Conservation (phyloP, 2,113 vertebrate species). For the Carettochelys insculpta region DNA sequence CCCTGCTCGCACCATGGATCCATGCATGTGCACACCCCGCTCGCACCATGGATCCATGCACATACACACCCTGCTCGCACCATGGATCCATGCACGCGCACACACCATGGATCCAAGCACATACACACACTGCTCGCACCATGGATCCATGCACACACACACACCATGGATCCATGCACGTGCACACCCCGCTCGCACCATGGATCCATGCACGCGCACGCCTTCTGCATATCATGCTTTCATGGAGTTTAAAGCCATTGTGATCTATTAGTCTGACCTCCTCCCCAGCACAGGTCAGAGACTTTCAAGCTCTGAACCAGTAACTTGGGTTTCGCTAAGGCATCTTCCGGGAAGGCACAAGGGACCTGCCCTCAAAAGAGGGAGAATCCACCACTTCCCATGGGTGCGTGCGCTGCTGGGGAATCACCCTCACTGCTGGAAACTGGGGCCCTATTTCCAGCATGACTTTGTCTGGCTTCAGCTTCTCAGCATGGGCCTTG, state of each 20-base stretch:
- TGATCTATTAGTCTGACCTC: background rate
- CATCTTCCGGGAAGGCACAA: background rate
- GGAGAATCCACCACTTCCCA: rapidly evolving
- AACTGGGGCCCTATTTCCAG: background rate
- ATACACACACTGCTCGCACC: no score
- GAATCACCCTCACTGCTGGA: rapidly evolving
- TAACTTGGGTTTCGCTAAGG: background rate
- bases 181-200: no score
- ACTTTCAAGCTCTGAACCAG: background rate
- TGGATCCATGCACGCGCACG: no score
- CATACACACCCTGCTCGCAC: no score
- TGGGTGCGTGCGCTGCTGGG: rapidly evolving
- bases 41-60: no score
- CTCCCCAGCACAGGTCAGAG: background rate
- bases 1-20: no score
- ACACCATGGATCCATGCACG: no score
- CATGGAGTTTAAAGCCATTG: background rate
- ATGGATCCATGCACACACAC: no score
- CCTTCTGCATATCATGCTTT: no score
- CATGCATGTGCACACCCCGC: no score
- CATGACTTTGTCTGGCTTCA: rapidly evolving
- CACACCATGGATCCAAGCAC: no score
- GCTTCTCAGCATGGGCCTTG: rapidly evolving
- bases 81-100: no score
- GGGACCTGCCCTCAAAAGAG: background rate